phyloP scores from a whole-genome alignment of 2,888 invertebrate species.

The Epirrhoe tristata region DNA sequence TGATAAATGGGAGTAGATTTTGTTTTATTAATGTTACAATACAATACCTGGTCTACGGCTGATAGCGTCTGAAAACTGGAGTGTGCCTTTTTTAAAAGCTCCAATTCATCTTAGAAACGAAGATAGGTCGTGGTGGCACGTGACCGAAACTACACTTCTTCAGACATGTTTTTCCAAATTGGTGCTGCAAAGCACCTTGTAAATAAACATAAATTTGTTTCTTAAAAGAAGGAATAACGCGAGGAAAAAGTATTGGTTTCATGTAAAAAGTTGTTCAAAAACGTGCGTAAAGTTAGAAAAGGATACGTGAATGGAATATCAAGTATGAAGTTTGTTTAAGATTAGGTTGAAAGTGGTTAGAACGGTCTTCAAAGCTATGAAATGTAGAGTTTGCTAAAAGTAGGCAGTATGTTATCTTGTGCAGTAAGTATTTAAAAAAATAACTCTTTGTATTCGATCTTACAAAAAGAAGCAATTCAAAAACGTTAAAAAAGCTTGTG shows the following conservation, averaged over 20 bases:
- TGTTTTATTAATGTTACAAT: background rate
- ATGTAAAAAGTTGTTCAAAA: constrained; percentile 24
- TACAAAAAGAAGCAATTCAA: too few relatives aligned
- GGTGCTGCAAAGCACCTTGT: constrained; percentile 32
- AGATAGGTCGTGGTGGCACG: constrained; percentile 32
- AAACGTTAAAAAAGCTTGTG: too few relatives aligned
- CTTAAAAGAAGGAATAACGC: constrained; percentile 21
- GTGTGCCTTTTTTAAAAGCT: constrained; percentile 29
- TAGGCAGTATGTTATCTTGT: too few relatives aligned
- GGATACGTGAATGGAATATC: constrained; percentile 25
- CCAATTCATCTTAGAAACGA: constrained; percentile 39
- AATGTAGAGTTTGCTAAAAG: background rate
- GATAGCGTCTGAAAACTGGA: background rate
- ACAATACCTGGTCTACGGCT: background rate
- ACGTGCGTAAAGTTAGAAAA: constrained; percentile 22
- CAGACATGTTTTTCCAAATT: constrained; percentile 33
- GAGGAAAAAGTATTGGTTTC: constrained; percentile 30
- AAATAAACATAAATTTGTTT: constrained; percentile 28
- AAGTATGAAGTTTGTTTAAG: constrained; percentile 10
- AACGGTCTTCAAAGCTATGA: background rate
- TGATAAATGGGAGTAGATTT: constrained; percentile 4
- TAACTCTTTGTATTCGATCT: too few relatives aligned
- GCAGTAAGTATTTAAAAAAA: too few relatives aligned
- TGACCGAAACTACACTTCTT: constrained; percentile 34
- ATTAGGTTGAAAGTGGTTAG: background rate